Percentiles rank a stretch among this genome's conserved stretches.
These are phyloP conservation scores for Poecile montanus DNA, from an alignment of 2,797 vertebrate species.

Conservation along the genomic window DNA sequence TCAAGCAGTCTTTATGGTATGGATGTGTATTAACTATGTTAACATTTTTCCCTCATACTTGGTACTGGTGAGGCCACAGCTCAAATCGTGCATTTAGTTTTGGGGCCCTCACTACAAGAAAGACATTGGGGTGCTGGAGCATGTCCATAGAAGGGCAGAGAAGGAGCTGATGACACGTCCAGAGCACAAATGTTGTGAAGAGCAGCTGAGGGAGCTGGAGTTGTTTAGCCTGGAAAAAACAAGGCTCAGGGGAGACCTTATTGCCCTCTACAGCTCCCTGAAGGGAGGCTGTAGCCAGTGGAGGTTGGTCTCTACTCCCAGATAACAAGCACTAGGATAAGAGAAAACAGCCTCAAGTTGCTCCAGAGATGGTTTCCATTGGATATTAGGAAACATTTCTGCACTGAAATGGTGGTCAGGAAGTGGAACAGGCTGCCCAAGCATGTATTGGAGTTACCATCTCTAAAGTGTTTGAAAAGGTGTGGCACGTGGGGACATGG, in stretches of 20 bases:
- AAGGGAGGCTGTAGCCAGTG: background rate
- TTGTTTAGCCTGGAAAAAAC: background rate
- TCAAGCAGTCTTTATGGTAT: background rate
- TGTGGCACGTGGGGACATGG: background rate
- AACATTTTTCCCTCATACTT: background rate
- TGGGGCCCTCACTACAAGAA: background rate
- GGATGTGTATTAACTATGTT: background rate
- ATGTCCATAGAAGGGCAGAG: background rate
- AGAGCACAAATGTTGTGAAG: background rate
- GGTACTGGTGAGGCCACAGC: background rate
- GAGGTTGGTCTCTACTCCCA: background rate
- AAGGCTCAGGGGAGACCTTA: background rate
- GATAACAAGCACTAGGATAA: background rate
- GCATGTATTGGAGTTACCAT: background rate
- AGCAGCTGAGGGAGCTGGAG: background rate
- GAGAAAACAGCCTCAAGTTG: background rate
- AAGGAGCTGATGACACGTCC: background rate
- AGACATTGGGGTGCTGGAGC: background rate
- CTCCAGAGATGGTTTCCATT: background rate
- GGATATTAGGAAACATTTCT: background rate
- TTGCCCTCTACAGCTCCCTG: fast-evolving
- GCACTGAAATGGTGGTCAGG: background rate
- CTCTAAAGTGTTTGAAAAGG: background rate
- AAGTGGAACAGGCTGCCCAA: background rate
- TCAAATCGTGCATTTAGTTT: background rate